Conservation (phyloP, 2,113 vertebrate species). For the Copsychus sechellarum region DNA sequence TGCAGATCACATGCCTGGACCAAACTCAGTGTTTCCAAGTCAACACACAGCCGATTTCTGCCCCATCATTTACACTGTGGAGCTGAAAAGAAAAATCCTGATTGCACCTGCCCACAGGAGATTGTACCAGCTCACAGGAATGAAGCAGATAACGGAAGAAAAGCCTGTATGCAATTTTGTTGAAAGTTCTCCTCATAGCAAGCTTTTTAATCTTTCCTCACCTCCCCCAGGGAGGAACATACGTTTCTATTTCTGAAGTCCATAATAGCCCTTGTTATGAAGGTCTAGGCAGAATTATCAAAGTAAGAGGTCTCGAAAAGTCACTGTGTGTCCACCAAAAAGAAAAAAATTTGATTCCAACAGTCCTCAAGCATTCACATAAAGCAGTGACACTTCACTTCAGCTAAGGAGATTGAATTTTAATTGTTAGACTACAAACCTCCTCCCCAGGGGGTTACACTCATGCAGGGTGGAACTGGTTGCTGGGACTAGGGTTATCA, state of each 20-base stretch:
- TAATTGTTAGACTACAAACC: background rate
- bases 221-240: background rate
- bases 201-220: constrained; percentile 19
- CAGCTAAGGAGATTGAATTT: background rate
- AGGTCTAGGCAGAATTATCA: constrained; percentile 15
- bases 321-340: background rate
- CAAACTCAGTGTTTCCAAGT: background rate
- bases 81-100: background rate
- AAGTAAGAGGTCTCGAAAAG: constrained; percentile 7
- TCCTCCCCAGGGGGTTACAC: accelerated
- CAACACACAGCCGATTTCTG: background rate
- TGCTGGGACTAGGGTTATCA: background rate
- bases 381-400: background rate
- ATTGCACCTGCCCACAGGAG: background rate
- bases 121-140: background rate
- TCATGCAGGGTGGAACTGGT: background rate
- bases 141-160: background rate
- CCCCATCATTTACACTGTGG: background rate
- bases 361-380: background rate
- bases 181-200: background rate
- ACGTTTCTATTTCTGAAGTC: constrained; percentile 24
- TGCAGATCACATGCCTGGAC: background rate
- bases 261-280: background rate
- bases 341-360: background rate
- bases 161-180: background rate